phyloP scores from a whole-genome alignment of 2,797 vertebrate genomes.

The Etheostoma nigrum region DNA sequence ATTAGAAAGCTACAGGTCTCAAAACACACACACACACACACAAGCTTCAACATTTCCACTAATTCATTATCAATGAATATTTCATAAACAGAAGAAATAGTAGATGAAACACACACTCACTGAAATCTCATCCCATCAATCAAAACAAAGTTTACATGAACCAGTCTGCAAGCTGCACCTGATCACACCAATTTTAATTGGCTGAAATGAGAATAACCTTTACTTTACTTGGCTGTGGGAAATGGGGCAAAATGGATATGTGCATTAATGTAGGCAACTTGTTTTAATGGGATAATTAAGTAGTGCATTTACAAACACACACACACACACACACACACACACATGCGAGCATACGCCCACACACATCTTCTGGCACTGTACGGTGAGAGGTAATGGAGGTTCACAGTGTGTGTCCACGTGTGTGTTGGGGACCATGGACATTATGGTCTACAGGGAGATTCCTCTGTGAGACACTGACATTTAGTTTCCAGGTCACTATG shows the following conservation, averaged over 20 bases:
- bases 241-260: slow-evolving; percentile 26
- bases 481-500: slow-evolving; percentile 66
- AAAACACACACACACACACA: slow-evolving; percentile 32
- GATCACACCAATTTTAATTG: slow-evolving; percentile 71
- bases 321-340: background rate
- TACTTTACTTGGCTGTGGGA: slow-evolving; percentile 68
- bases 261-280: slow-evolving; percentile 26
- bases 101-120: slow-evolving; percentile 2
- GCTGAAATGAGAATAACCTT: slow-evolving; percentile 72
- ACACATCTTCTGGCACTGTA: background rate
- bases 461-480: slow-evolving; percentile 59
- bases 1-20: slow-evolving; percentile 30
- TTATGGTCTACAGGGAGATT: slow-evolving; percentile 37
- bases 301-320: slow-evolving; percentile 27
- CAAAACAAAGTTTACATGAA: slow-evolving; percentile 65
- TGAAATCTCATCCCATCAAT: slow-evolving; percentile 56
- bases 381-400: slow-evolving; percentile 2
- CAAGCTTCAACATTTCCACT: slow-evolving; percentile 25
- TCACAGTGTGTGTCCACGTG: background rate
- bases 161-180: slow-evolving; percentile 62
- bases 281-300: slow-evolving; percentile 39
- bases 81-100: slow-evolving; percentile 38
- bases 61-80: slow-evolving; percentile 59
- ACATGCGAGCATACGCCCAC: background rate
- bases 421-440: slow-evolving; percentile 22